Evolutionary conservation across 2,888 invertebrate genomes (phyloP), one percentile per base, ranked within the genome.

Genomic region (Autographa gamma): DNA sequence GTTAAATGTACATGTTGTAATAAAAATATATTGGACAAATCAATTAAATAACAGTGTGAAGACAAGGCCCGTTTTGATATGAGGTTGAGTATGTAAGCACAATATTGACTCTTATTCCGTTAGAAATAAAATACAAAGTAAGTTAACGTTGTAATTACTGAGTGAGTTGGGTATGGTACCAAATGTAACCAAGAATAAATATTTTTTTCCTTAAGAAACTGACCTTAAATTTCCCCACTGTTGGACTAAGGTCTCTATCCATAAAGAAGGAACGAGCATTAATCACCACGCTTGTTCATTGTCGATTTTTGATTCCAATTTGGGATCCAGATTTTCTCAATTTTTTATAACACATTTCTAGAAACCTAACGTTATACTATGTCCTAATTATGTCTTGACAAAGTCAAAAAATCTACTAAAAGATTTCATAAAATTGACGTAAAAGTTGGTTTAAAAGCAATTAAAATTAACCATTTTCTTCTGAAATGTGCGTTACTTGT

Each of bases 121-220:
- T 69, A 66, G 63, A 7, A 9, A 61, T 81, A 79, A 74, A 79
- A 32, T 54, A 63, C 38, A 77, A 70, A 77, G 43, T 80, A 70
- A 67, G 38, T 70, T 69, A 65, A 54, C 11, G 16, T 41, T 72
- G 65, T 63, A 62, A 69, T 62, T 63, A 56, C 69, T 62, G 43
- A 41, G 48, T 59, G 77, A 32, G n/a, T 3, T 64, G 0, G 13
- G 41, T 25, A 0, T 62, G 34, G 75, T 79, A 79, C 59, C 64
- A 69, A 65, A 79, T 69, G 64, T 52, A 25, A 54, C 19, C 31
- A 19, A 9, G 16, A 13, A 60, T 19, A 48, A 61, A 19, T 13
- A 5, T 25, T 11, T 4, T 25, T 8, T 56, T 25, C 38, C 38
- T 38, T 38, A 38, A 43, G 0, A 43, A 43, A 3, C 14, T 1